Evolutionary conservation across 1,140 invertebrate genomes (phyloP), one percentile per base, ranked within the genome.

Genomic region (Latrodectus geometricus): DNA sequence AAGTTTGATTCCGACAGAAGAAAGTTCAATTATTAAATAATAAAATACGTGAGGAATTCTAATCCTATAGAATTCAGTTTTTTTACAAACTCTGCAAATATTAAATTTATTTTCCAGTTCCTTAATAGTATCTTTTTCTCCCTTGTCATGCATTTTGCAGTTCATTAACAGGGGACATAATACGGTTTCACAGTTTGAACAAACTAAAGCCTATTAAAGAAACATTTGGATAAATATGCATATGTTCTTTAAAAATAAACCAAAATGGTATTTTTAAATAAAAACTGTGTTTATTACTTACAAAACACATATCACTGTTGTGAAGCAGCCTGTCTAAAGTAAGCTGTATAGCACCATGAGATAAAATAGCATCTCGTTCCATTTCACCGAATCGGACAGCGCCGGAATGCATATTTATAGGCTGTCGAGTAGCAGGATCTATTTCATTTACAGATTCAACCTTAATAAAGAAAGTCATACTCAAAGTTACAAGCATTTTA

Each of bases 331-430:
- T 74, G 70, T 88, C 88, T 12, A 50, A 3, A 9, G 70, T 69
- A 21, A 87, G n/a, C 14, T 70, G 12, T 20, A 75, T 68, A 20
- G 80, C 77, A 35, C 88, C 88, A 87, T 88, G 85, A 17, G 76
- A 68, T 7, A 88, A 61, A 56, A 88, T 61, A 48, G 84, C 48
- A 70, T 88, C 88, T 14, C 78, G 61, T 70, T 88, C 88, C 88
- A 88, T 88, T 75, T 88, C 88, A 0, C 88, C 88, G 35, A 88
- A 76, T 48, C 72, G 23, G 4, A 88, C 12, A 23, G 84, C 88
- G 20, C 88, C 88, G 9, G 61, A 54, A 14, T 54, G 9, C 3
- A 66, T 7, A 52, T 80, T 74, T 9, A 87, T 8, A 4, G 85
- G 85, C 49, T 87, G 85, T n/a, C 70, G 69, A 49, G 85, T 87